Percentiles rank a stretch among this genome's conserved stretches.
These are phyloP conservation scores for Trematocara variabile DNA, from an alignment of 2,113 vertebrate genomes.

Conservation along the genomic window DNA sequence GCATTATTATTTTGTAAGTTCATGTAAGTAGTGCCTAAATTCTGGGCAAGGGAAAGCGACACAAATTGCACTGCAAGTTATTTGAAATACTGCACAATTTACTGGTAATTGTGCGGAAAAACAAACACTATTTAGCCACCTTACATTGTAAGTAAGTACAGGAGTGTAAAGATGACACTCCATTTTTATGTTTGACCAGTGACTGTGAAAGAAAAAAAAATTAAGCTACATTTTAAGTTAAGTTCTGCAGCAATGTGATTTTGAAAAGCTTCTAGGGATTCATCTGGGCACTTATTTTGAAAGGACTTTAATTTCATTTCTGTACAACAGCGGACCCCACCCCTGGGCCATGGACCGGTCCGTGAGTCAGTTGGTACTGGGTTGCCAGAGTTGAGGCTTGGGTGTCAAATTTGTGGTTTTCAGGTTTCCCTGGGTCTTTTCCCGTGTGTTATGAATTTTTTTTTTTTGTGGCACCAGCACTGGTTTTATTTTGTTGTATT, in stretches of 20 bases:
- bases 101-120: not conserved
- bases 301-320: not conserved
- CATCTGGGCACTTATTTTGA: not conserved
- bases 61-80: not conserved
- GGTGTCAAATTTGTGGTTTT: not conserved
- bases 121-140: fast-evolving
- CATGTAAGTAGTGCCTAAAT: not conserved
- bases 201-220: not conserved
- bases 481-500: not conserved
- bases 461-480: fast-evolving
- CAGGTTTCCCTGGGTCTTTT: not conserved
- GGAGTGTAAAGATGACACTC: not conserved
- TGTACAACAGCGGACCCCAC: not conserved
- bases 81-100: not conserved
- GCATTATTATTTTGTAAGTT: not conserved
- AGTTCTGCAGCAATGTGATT: not conserved
- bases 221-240: not conserved
- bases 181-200: not conserved
- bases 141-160: not conserved
- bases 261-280: not conserved
- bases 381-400: not conserved
- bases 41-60: not conserved
- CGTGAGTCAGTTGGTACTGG: not conserved
- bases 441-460: not conserved
- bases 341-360: not conserved